Conservation (phyloP, 2,888 invertebrate species). For the Troglohyphantes excavatus region DNA sequence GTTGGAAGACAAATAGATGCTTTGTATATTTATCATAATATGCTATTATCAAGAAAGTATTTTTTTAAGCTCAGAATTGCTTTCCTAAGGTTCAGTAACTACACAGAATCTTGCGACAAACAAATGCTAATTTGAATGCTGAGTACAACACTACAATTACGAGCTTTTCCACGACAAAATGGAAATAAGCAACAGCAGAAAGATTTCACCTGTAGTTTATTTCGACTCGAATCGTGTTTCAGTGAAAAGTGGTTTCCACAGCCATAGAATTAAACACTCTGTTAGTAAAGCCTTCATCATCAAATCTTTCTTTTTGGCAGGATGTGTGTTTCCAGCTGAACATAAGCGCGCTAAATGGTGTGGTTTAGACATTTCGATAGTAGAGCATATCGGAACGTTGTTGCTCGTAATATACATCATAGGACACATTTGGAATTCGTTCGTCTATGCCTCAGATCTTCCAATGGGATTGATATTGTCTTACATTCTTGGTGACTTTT, state of each 20-base stretch:
- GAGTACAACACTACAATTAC: no score
- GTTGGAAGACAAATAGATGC: no score
- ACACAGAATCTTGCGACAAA: no score
- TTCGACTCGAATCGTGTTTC: not conserved
- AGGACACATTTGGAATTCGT: not conserved
- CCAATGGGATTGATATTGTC: slow-evolving; percentile 36
- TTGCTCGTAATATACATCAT: slow-evolving; percentile 8
- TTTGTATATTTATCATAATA: no score
- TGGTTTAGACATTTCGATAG: not conserved
- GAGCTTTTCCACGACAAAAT: no score
- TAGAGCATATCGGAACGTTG: not conserved
- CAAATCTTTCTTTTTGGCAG: slow-evolving; percentile 9
- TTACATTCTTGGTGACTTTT: slow-evolving; percentile 17
- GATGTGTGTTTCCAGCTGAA: not conserved
- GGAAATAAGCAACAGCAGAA: not conserved
- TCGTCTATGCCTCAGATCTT: not conserved
- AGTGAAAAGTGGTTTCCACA: not conserved
- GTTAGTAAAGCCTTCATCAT: not conserved
- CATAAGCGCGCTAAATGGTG: not conserved
- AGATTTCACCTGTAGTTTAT: not conserved
- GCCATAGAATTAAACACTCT: not conserved
- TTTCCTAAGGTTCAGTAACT: no score
- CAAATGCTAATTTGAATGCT: no score
- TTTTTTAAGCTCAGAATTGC: no score
- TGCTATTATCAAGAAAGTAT: no score